Evolutionary conservation across 2,888 invertebrate genomes (phyloP), one percentile per base, ranked within the genome.

Genomic region (Sminthurinus aureus): DNA sequence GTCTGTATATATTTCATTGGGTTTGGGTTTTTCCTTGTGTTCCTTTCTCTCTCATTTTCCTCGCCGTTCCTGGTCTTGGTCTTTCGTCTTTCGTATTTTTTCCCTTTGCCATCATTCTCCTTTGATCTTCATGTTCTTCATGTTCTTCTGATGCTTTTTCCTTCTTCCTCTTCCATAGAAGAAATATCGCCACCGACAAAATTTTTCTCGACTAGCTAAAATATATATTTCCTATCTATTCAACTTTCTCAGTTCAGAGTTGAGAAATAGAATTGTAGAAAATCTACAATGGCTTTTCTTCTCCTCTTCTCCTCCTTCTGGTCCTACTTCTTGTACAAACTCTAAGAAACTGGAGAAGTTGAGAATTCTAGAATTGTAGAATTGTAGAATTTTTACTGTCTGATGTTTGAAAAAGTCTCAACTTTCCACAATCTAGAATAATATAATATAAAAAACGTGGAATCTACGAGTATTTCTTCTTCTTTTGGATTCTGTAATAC

Each of bases 161-260:
- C 50, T 79, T 69, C 50, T 18, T 75, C 75, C 22, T 75, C 52
- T 52, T 75, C 75, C 75, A 83, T 80, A 84, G 83, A 80, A 84
- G 83, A 84, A 80, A 84, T 83, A 84, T 83, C 83, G 83, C 73
- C 83, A 81, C 73, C 83, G 82, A 67, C 81, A 83, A 84, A 84
- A 84, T 82, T 79, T 82, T 82, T 38, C 26, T 67, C 69, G 66
- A 78, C 71, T 71, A 71, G 71, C 69, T 73, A 82, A 81, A 81
- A 82, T 77, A 80, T 80, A 80, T 80, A 80, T 80, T 80, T 80
- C 71, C 69, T 80, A 80, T 71, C 69, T 52, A 80, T 52, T 69
- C 67, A 67, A 52, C 71, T 80, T 80, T 67, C 71, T 69, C 69
- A 71, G 71, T 71, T 71, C 71, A 71, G 24, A 71, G 71, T 71